phyloP scores from a whole-genome alignment of 37 sponge, comb jelly and placozoan species.

The Crambe crambe region DNA sequence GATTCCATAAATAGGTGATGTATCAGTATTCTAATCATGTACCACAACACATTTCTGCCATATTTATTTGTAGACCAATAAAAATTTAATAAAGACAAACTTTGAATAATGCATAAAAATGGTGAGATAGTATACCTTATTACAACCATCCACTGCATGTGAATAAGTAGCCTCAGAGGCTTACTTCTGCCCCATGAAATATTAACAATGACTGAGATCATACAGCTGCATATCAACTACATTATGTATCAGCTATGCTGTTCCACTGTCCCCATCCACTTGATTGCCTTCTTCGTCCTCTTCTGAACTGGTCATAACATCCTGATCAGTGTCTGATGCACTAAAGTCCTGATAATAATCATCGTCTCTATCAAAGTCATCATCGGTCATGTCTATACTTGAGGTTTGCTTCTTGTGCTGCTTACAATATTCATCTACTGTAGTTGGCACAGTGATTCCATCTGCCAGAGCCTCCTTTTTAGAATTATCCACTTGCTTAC shows the following conservation, averaged over 20 bases:
- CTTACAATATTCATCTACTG: conserved; percentile 81
- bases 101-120: conserved; percentile 5
- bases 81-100: not conserved
- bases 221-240: too few species aligned
- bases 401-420: conserved; percentile 33
- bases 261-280: conserved; percentile 63
- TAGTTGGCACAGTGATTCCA: conserved; percentile 86
- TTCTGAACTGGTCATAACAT: conserved; percentile 2
- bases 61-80: too few species aligned
- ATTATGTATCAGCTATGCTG: too few species aligned
- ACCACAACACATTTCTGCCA: too few species aligned
- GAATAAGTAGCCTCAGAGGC: too few species aligned
- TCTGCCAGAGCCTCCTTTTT: conserved; percentile 85
- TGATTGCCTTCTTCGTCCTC: conserved; percentile 7
- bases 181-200: not conserved
- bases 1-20: too few species aligned
- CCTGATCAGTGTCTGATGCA: conserved; percentile 29
- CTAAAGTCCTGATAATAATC: conserved; percentile 84
- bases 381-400: conserved; percentile 61
- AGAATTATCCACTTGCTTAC: conserved; percentile 90
- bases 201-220: too few species aligned
- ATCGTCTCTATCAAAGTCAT: conserved; percentile 60
- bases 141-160: too few species aligned
- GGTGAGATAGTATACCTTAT: not conserved
- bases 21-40: too few species aligned